Evolutionary conservation across 2,113 vertebrate species (phyloP).

Genomic region (Daboia siamensis): DNA sequence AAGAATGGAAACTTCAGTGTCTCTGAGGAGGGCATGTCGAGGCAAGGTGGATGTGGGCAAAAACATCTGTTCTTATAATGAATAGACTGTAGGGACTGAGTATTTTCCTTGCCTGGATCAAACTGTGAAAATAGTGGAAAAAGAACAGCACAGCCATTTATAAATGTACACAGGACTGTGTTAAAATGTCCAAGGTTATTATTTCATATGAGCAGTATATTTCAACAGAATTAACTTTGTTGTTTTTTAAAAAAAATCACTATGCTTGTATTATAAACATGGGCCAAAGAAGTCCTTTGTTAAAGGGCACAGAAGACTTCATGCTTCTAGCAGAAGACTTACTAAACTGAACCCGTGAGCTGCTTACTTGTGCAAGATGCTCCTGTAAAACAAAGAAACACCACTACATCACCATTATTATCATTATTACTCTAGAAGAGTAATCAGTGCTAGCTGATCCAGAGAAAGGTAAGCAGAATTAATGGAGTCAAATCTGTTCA

Average conservation of each 20-base stretch:
- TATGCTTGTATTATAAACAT: too few relatives aligned
- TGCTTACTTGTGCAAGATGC: background rate
- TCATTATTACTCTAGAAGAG: background rate
- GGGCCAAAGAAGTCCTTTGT: background rate
- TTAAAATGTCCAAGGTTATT: background rate
- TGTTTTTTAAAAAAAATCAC: background rate
- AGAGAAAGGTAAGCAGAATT: background rate
- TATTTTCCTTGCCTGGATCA: background rate
- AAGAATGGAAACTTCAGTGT: background rate
- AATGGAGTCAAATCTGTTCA: background rate
- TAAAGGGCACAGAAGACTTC: background rate
- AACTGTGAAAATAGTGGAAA: background rate
- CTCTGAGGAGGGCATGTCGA: background rate
- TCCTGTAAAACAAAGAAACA: background rate
- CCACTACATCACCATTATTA: background rate
- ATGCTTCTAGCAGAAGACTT: background rate
- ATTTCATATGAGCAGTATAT: background rate
- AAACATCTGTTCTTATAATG: background rate
- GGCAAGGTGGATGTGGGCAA: background rate
- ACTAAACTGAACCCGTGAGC: background rate
- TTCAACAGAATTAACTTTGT: background rate
- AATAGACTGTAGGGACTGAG: background rate
- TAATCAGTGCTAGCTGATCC: background rate
- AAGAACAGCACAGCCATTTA: background rate
- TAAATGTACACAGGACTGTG: background rate